Evolutionary conservation across 2,888 invertebrate genomes (phyloP), one percentile per base, ranked within the genome.

Genomic region (Epinotia nisella): DNA sequence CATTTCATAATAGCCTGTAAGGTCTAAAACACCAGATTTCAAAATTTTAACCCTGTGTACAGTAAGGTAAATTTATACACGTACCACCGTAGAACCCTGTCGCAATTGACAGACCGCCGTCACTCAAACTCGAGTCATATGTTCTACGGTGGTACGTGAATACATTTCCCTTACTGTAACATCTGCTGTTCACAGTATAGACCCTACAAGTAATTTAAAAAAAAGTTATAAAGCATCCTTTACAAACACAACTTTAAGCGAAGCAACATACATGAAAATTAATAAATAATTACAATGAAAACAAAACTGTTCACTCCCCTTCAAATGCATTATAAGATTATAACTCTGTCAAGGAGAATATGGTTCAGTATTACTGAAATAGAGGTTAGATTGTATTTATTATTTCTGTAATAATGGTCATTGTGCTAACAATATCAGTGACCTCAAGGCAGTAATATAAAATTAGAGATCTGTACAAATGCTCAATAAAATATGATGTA

Each of bases 381-480:
- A 58, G 15, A n/a, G 15, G 5, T 49, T 4, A 49, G 15, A n/a
- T n/a, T 4, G n/a, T n/a, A n/a, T 49, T 49, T 5, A 49, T n/a
- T 5, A 13, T 45, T 3, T 45, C 45, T 45, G 45, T 15, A 15
- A 41, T 13, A n/a, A 45, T 45, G 15, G 45, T 15, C 45, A 45
- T 15, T 15, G 45, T 45, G 15, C 45, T 45, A 45, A 41, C 13
- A 13, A 41, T 13, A 41, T 13, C 3, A 45, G 5, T 29, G 19
- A 53, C 19, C 7, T n/a, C 3, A 58, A 35, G 9, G 53, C 53
- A 39, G 19, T 35, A 64, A 51, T 19, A 65, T 35, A 53, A 17
- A 49, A 45, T 45, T 61, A 51, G 13, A 53, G 17, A 51, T 19
- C 51, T 65, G 65, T 55, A 39, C 55, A 53, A 39, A 55, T 65